Percentiles rank a stretch among this genome's conserved stretches.
Conservation (phyloP, 2,113 vertebrate genomes). For the Salvelinus namaycush region DNA sequence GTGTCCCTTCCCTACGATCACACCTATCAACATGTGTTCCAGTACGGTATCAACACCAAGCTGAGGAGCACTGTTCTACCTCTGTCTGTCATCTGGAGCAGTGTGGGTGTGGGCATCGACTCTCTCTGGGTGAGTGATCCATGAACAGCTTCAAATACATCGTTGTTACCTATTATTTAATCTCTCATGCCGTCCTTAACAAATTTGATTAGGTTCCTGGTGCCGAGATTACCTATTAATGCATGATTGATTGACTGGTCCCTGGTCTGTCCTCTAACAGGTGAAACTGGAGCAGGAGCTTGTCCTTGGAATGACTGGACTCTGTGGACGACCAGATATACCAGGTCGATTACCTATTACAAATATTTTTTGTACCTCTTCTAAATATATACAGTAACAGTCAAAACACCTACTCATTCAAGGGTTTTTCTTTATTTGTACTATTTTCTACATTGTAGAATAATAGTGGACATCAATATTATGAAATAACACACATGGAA, state of each 20-base stretch:
- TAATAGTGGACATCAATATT: no score
- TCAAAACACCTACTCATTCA: no score
- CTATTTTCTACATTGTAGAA: no score
- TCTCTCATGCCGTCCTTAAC: neutral
- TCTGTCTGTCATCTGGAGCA: slow-evolving; percentile 68
- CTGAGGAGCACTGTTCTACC: slow-evolving; percentile 67
- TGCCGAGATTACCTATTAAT: no score
- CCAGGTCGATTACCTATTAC: slow-evolving; percentile 21
- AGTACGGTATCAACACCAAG: slow-evolving; percentile 65
- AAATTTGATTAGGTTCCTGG: no score
- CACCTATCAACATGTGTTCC: slow-evolving; percentile 70
- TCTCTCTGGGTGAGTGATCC: slow-evolving; percentile 61
- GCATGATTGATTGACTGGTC: neutral
- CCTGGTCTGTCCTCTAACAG: slow-evolving; percentile 41
- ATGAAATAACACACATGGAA: no score
- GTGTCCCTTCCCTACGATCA: slow-evolving; percentile 72
- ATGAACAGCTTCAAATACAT: neutral
- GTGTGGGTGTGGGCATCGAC: slow-evolving; percentile 50
- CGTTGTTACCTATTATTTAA: no score
- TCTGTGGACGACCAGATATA: slow-evolving; percentile 57
- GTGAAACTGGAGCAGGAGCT: slow-evolving; percentile 56
- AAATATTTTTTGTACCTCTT: no score
- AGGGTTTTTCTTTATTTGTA: no score
- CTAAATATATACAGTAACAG: no score
- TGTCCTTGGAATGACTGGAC: slow-evolving; percentile 53